Percentiles rank a stretch among this genome's conserved stretches.
phyloP scores from a whole-genome alignment of 2,797 vertebrate species.

The Lepilemur ruficaudatus region DNA sequence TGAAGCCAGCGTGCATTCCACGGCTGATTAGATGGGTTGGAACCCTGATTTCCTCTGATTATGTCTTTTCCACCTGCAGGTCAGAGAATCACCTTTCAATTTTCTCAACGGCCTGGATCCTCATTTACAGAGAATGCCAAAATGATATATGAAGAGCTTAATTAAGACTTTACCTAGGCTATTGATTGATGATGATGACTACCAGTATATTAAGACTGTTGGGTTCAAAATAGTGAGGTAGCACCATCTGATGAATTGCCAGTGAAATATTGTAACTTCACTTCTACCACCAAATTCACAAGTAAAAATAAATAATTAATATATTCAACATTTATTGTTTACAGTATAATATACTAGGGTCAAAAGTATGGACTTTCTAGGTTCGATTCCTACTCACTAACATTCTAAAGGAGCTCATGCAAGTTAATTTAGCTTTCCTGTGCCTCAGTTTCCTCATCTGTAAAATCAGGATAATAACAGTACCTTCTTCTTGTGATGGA shows the following conservation, averaged over 20 bases:
- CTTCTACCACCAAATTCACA: background rate
- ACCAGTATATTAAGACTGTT: background rate
- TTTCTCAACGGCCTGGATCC: background rate
- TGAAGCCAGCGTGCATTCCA: conserved; percentile 24
- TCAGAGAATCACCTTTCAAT: background rate
- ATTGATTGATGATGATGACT: background rate
- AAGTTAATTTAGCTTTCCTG: background rate
- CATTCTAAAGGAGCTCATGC: background rate
- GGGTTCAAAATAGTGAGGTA: background rate
- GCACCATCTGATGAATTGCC: background rate
- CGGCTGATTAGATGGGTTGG: background rate
- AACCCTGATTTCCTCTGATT: background rate
- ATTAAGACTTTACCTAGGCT: background rate
- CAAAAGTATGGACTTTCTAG: background rate
- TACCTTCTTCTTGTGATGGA: background rate
- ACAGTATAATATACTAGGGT: background rate
- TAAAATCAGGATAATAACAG: background rate
- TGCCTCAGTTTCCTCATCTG: background rate
- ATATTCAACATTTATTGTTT: background rate
- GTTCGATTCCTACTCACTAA: background rate
- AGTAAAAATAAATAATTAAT: conserved; percentile 1
- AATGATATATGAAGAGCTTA: background rate
- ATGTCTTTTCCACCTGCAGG: background rate
- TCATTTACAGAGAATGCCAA: background rate
- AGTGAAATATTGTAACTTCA: background rate